Base-by-base conservation (phyloP, 2,113 vertebrate species). In the Porphyrio hochstetteri region DNA sequence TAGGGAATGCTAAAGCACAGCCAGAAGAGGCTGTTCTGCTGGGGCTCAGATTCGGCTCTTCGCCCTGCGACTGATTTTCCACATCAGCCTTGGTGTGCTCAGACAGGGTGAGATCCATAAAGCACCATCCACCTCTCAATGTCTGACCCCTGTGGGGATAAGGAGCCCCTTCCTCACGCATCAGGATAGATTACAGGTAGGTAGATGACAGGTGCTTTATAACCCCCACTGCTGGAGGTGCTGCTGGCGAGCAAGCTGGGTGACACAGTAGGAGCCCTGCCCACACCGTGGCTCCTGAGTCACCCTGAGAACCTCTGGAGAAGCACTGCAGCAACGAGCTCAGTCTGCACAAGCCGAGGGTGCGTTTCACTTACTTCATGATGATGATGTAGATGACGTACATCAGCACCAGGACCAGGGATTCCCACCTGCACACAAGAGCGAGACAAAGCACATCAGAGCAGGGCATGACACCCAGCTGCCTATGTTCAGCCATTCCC, bases 361-460 rank as follows among this genome's bases (percentile, higher is more conserved):
- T 0, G 3, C 23, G 8, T 75, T 65, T 82, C 91, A 98, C 99
- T 99, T 98, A 99, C 99, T 99, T 99, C 99, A 99, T 99, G 94
- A 99, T 99, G 88, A 99, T 23, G 94, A 99, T 99, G 98, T 99
- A 99, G 98, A 99, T 97, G 55, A 99, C 61, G 29, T 99, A 99
- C 99, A 99, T 99, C 95, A 99, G 92, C 75, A 99, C 98, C 44
- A 99, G 96, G 27, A 98, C 98, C 64, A 99, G 97, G 52, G 99
- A 99, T 95, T 99, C 99, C 99, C 99, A 99, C 99, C 99, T 99
- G 97, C 33, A 90, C 90, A 97, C 93, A 91, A 92, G 88, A 94
- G 81, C 5, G 2, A 94, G 61, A 79, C 38, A 60, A 50, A 75
- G 63, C 9, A 52, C 36, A 44, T 86, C 9, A 92, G 53, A 56